Base-by-base conservation (phyloP, 2,888 invertebrate species). In the Strigamia maritima region DNA sequence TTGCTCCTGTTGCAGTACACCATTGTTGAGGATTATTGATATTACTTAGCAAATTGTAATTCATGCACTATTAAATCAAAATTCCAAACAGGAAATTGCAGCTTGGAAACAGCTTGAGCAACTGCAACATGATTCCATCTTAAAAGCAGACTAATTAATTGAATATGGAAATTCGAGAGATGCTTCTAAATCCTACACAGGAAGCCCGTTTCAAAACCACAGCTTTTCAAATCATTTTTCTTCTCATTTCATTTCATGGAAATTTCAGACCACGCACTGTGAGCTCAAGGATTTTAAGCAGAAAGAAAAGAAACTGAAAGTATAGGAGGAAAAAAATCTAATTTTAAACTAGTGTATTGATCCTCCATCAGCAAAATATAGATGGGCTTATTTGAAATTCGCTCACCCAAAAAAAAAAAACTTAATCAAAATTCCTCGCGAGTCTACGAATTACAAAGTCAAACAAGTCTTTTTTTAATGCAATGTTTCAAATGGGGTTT, bases 201-300 rank as follows among this genome's bases (percentile, higher is more conserved):
- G 24, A 24, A 24, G 60, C 22, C 19, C 10, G 60, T n/a, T 60
- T 22, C 22, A 60, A 60, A 60, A 60, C 60, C 60, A 60, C 60
- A 60, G 60, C 60, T 60, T 60, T 60, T 60, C 60, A 60, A 60
- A 60, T 60, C n/a, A 60, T 60, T 60, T 60, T 60, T 60, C 60
- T 60, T 60, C 60, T 60, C 60, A 60, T 60, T 60, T 60, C 60
- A 60, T 60, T 60, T 60, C 60, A 60, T 60, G 60, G 60, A 60
- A 60, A 60, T 60, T 60, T 60, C 60, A 60, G 60, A 60, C 60
- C 60, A 19, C 60, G 60, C 22, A n/a, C 60, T 60, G 60, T 60
- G 60, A 60, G 60, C 60, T 16, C 60, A 19, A 60, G 60, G 60
- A 19, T 60, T 60, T 60, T 60, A 60, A 60, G 60, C 60, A 60